Base-by-base conservation (phyloP, 2,888 invertebrate species). In the Oligia fasciuncula region DNA sequence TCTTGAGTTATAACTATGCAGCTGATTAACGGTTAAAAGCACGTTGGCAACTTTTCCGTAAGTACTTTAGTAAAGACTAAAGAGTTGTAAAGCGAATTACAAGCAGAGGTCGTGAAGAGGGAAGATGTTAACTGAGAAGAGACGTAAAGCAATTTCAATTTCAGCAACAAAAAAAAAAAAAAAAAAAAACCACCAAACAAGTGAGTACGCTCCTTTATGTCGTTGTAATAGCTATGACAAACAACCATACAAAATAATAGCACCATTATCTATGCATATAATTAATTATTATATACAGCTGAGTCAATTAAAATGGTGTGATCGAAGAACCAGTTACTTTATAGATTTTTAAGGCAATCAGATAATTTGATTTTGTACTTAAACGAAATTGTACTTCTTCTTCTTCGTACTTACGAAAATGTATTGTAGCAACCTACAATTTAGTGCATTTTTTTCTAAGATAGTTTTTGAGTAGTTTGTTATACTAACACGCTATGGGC, bases 301-400 rank as follows among this genome's bases (percentile, higher is more conserved):
- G 94, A 90, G 87, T 92, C 87, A 93, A 94, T 86, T 81, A 77
- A 77, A 65, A 80, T 87, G 83, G 90, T 86, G 90, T 89, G 85
- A n/a, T 54, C 49, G 85, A 66, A 60, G 13, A 14, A 66, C 35
- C 29, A 57, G 17, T 2, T 2, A 57, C 9, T 29, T 6, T 40
- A 29, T 9, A 6, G 29, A 73, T 63, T 40, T 73, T 13, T 11
- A 46, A n/a, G 46, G 46, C 60, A 46, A 29, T 69, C 29, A 4
- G 8, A 69, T 49, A 35, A 51, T 51, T 2, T 35, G 35, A 14
- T 51, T 19, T 35, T 35, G 3, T 72, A 43, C 8, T 43, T 43
- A 62, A 46, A 72, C 6, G 19, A 60, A 46, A 19, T 63, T 14
- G 1, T 23, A 35, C 11, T 13, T 29, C 1, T 17, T n/a, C 9